Evolutionary conservation across 1,140 invertebrate genomes (phyloP).

Genomic region (Xylocopa sonorina): DNA sequence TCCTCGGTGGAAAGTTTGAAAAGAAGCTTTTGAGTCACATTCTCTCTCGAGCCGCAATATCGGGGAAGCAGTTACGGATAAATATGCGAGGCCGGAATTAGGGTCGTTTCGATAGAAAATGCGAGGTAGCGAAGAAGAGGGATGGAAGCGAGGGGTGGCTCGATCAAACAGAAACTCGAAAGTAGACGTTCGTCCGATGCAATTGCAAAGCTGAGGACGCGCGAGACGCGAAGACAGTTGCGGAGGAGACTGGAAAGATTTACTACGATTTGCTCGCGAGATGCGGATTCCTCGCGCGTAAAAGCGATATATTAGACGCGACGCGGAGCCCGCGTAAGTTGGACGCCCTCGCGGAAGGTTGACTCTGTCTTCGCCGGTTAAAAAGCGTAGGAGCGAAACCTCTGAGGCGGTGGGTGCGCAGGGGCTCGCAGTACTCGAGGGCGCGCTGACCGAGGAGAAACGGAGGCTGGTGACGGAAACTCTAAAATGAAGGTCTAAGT

Average conservation of each 20-base stretch:
- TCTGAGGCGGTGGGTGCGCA: conserved; percentile 19
- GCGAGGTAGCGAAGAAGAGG: not conserved
- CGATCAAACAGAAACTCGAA: not conserved
- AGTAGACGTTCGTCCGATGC: no score
- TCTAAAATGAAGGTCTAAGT: conserved; percentile 55
- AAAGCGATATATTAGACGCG: no score
- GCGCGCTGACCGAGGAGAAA: conserved; percentile 42
- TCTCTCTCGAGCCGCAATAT: not conserved
- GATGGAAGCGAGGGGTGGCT: not conserved
- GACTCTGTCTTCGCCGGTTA: not conserved
- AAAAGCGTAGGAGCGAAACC: conserved; percentile 38
- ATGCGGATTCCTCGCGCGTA: no score
- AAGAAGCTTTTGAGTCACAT: not conserved
- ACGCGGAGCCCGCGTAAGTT: no score
- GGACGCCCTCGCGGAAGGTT: no score
- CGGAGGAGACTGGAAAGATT: no score
- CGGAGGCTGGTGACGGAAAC: conserved; percentile 44
- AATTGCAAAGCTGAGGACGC: no score
- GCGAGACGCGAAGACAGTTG: no score
- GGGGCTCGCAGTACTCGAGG: conserved; percentile 27
- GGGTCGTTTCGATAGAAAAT: not conserved
- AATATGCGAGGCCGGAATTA: not conserved
- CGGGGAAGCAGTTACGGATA: not conserved
- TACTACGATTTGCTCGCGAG: no score
- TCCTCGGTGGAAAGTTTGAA: not conserved